These are phyloP conservation scores for Heliconius hermathena DNA, from an alignment of 1,140 invertebrate genomes.

Conservation along the genomic window DNA sequence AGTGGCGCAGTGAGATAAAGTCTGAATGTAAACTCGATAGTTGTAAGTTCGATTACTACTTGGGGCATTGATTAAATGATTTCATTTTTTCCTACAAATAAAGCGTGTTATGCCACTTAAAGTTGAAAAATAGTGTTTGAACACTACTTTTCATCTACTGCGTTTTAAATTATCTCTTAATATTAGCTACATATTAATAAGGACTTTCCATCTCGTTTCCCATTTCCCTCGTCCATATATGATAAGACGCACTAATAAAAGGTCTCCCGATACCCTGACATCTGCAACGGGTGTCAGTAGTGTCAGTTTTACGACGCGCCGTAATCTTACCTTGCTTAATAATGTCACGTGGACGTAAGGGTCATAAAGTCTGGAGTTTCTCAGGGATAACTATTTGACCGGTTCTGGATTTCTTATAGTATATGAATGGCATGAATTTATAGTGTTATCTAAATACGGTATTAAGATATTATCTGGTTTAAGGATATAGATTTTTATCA, in stretches of 20 bases:
- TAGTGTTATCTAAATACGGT: neutral
- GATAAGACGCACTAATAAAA: conserved; percentile 28
- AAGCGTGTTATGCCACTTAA: no score
- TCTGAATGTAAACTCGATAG: no score
- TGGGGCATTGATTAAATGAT: no score
- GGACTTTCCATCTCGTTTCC: neutral
- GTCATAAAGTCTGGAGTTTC: conserved; percentile 39
- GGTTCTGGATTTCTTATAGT: neutral
- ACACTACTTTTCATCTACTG: no score
- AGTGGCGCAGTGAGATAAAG: no score
- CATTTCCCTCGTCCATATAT: neutral
- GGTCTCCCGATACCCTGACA: conserved; percentile 28
- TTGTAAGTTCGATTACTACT: neutral
- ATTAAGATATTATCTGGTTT: neutral
- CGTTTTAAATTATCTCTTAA: neutral
- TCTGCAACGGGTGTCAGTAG: conserved; percentile 47
- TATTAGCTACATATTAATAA: neutral
- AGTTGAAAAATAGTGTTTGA: no score
- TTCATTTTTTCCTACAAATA: no score
- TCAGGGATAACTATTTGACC: conserved; percentile 21
- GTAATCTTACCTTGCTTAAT: conserved; percentile 59
- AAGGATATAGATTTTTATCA: neutral
- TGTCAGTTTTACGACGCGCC: conserved; percentile 50
- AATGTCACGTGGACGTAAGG: conserved; percentile 50
- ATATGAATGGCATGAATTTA: conserved; percentile 2